These are phyloP conservation scores for Bombus pascuorum DNA, from an alignment of 1,140 invertebrate genomes.

Conservation along the genomic window DNA sequence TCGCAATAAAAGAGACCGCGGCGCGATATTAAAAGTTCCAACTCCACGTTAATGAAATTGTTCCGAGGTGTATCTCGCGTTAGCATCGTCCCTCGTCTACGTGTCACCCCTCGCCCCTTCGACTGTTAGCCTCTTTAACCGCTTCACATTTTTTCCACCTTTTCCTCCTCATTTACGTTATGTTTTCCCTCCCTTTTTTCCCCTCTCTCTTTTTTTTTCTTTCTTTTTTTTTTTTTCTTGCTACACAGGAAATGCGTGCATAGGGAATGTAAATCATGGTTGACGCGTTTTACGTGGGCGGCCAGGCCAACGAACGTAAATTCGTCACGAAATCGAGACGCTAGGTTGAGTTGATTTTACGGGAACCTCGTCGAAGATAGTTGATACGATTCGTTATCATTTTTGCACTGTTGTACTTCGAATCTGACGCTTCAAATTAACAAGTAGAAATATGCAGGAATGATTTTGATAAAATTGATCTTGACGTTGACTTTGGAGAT, in stretches of 20 bases:
- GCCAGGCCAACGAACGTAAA: conserved; percentile 1
- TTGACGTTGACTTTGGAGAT: not conserved
- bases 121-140: conserved; percentile 6
- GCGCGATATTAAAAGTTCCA: conserved; percentile 64
- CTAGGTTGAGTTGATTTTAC: not conserved
- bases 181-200: not conserved
- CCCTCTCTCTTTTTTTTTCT: not conserved
- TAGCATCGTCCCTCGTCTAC: conserved; percentile 30
- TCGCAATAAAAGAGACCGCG: conserved; percentile 63
- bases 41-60: conserved; percentile 65
- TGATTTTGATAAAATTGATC: not conserved
- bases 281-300: conserved; percentile 35
- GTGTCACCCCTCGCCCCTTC: not conserved
- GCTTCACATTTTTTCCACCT: conserved; percentile 11
- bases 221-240: conserved; percentile 13
- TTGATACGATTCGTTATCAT: not conserved
- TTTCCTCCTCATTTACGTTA: not conserved
- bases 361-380: not conserved
- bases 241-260: conserved; percentile 53
- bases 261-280: conserved; percentile 61
- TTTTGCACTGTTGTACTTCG: not conserved
- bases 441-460: not conserved
- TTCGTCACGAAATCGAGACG: conserved; percentile 37
- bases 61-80: conserved; percentile 54
- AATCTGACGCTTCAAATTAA: too few species aligned